Evolutionary conservation across 2,113 vertebrate genomes (phyloP).

Genomic region (Rhinolophus ferrumequinum): DNA sequence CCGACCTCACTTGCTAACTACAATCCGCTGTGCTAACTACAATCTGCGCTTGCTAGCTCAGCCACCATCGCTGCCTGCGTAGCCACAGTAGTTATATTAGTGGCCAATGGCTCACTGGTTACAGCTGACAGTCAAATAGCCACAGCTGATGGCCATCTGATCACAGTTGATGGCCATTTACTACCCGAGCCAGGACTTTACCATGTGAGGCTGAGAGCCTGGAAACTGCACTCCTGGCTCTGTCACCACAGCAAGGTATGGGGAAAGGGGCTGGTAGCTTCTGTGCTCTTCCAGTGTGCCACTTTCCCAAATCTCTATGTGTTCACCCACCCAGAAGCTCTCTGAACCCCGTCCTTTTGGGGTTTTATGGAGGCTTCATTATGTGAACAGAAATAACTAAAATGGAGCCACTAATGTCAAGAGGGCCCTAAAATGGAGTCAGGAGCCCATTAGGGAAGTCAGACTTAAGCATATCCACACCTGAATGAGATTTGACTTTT

Average conservation of each 20-base stretch:
- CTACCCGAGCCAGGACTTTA: too few species aligned
- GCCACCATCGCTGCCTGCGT: too few species aligned
- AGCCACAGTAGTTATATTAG: too few species aligned
- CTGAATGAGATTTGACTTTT: neutral
- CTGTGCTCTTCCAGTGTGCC: neutral
- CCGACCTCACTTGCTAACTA: too few species aligned
- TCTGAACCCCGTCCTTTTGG: neutral
- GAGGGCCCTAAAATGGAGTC: neutral
- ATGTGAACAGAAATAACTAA: neutral
- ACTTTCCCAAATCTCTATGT: neutral
- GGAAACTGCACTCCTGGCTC: too few species aligned
- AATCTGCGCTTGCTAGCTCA: too few species aligned
- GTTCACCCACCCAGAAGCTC: neutral
- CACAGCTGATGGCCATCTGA: too few species aligned
- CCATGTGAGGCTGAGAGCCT: too few species aligned
- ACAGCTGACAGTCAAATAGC: too few species aligned
- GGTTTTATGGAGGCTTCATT: neutral
- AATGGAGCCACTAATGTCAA: neutral
- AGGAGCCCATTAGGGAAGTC: neutral
- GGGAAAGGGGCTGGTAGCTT: neutral
- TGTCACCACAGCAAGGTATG: neutral
- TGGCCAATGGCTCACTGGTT: too few species aligned
- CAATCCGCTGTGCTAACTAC: too few species aligned
- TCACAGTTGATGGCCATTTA: too few species aligned
- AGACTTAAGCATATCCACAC: neutral